Base-by-base conservation (phyloP, 2,888 invertebrate species). In the Pyrocoelia pectoralis region DNA sequence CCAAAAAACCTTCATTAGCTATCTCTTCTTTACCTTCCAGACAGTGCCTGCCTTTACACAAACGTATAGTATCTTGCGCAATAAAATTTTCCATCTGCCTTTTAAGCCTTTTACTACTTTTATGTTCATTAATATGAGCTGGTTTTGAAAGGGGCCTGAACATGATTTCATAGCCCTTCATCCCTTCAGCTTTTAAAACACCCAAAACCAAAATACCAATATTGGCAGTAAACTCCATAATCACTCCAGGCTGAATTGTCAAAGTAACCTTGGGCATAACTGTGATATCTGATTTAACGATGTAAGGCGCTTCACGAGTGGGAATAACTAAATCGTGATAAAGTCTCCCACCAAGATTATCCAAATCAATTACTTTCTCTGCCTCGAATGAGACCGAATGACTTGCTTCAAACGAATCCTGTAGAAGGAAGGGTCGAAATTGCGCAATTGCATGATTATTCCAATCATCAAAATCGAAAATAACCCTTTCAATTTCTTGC, bases 401-500 rank as follows among this genome's bases (percentile, higher is more conserved):
- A 71, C 92, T 93, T 0, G 92, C 86, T 68, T 92, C 90, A 73
- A 93, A 88, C 51, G 86, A 85, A 69, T 94, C 90, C 76, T 90
- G 90, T 0, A 91, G 86, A 60, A 97, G 85, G 79, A 89, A 98
- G 0, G 98, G 99, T 56, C 90, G 86, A 80, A 92, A 99, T 10
- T 90, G 87, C 0, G 97, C 98, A 54, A 97, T 88, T 0, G 97
- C 97, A 79, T 95, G 97, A 80, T 96, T 95, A 79, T 99, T 99
- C 98, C 99, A 99, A 79, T 98, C 98, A 79, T 99, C 97, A 81
- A 99, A 98, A 82, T 98, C 98, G 78, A 98, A 98, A 74, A 98
- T 97, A 76, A 89, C 87, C 53, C 88, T 85, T 71, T 89, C 88
- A 56, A 99, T 98, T 57, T 86, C 85, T 3, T 82, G 83, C 54